Evolutionary conservation across 2,797 vertebrate genomes (phyloP), one percentile per base, ranked within the genome.

Genomic region (Esox lucius): DNA sequence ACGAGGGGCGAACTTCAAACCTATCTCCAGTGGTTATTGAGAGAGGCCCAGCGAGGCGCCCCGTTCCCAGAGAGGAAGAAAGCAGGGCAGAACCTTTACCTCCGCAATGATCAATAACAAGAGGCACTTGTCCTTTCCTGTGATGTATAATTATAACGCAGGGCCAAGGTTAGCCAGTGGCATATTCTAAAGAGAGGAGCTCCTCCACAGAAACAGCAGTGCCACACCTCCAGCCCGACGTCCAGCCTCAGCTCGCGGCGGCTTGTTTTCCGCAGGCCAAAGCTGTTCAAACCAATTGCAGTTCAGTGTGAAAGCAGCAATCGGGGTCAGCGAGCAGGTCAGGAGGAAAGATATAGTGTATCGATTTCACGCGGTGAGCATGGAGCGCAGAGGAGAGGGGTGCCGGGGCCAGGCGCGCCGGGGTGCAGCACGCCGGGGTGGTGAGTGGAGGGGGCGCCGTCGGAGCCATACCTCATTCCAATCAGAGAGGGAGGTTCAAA

Each of bases 341-440:
- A 94, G 92, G 85, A 93, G 94, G 93, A 95, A 95, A 95, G 94
- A 96, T 94, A 95, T 94, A 95, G 94, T 91, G 93, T 95, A 96
- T 96, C 93, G 95, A 96, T 95, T 95, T 95, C 94, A 94, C 93
- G 90, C 91, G 89, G 93, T 92, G 93, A 56, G 53, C 53, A 56
- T 53, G n/a, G 53, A 56, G 53, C 93, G 90, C 91, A 89, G 93
- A 92, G 92, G 85, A 85, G 87, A 86, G 91, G 7, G 77, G 64
- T 71, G 73, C 56, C 12, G 68, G 28, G 46, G 17, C n/a, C 88
- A 91, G 90, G 89, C 85, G 89, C 73, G 73, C 56, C 12, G 68
- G 31, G 46, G 17, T 19, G 26, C 72, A 70, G 78, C 66, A 75
- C 73, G 73, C 56, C 12, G 68, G 31, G 46, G 17, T 19, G 17